Evolutionary conservation across 2,113 vertebrate species (phyloP), one percentile per base, ranked within the genome.

Genomic region (Indicator maculatus): DNA sequence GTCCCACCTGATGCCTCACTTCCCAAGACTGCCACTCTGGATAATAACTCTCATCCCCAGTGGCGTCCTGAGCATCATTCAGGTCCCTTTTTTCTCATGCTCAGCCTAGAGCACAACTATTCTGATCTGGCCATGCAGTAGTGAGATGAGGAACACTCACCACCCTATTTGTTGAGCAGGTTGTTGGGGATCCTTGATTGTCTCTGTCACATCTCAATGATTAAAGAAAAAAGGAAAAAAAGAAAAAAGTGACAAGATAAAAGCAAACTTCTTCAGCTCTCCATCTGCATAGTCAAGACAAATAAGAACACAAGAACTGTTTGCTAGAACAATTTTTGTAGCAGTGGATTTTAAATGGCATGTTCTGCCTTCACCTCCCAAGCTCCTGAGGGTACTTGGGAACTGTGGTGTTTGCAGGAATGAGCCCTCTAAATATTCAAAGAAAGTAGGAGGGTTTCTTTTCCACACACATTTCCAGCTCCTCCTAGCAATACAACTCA

Each of bases 91-190:
- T 81, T 86, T 71, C 55, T 55, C 38, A 13, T 83, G 27, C 13
- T 8, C 44, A 75, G 11, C 7, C 41, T 38, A 56, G 30, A 72
- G 21, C n/a, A 87, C n/a, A 73, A 10, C 38, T 80, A 58, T 70
- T 61, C 18, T 73, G 36, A 89, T 23, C 6, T 80, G 50, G 18
- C 16, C 23, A 31, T 1, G 2, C 63, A 59, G 31, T 38, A 90
- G 44, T 9, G 24, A 23, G 9, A 5, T 17, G 10, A 11, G 31
- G 50, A 85, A 9, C 15, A 16, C 5, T 38, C 52, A 24, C 82
- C 26, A 52, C 4, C 4, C 6, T 0, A 0, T 21, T n/a, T 0
- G 0, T 5, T 13, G 19, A 75, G 47, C 56, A 81, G 47, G 16
- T 12, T 61, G 44, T 26, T 66, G 39, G 20, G n/a, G n/a, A 88